A percentile compares a stretch with the other conserved stretches of the same genome.
These are phyloP conservation scores for Nerophis ophidion DNA, from an alignment of 2,113 vertebrate genomes.

Conservation along the genomic window DNA sequence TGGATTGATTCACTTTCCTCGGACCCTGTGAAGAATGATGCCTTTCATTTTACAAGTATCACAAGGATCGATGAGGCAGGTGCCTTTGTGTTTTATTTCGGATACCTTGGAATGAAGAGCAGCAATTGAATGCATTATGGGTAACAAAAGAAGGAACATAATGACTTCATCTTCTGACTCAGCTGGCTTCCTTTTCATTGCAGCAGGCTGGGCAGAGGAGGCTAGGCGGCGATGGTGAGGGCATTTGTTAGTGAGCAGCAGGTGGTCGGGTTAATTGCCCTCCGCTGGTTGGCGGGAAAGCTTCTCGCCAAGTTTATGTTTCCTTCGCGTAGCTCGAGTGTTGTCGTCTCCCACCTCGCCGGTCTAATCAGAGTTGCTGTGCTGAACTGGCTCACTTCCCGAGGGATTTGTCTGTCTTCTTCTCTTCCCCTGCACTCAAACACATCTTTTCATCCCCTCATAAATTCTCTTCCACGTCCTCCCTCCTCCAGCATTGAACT, in stretches of 20 bases:
- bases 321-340: slow-evolving; percentile 41
- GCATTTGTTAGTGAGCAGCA: slow-evolving; percentile 56
- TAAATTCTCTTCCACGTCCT: slow-evolving; percentile 23
- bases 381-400: slow-evolving; percentile 53
- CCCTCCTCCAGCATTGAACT: slow-evolving; percentile 37
- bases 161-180: slow-evolving; percentile 27
- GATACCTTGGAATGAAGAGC: slow-evolving; percentile 9
- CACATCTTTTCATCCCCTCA: slow-evolving; percentile 29
- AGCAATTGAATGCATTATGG: background rate
- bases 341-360: slow-evolving; percentile 59
- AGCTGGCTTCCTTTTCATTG: slow-evolving; percentile 22
- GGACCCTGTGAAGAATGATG: slow-evolving; percentile 27
- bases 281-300: slow-evolving; percentile 36
- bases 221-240: background rate
- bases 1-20: slow-evolving; percentile 38
- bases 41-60: slow-evolving; percentile 16
- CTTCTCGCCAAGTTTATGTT: slow-evolving; percentile 45
- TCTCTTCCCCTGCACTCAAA: slow-evolving; percentile 24
- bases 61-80: slow-evolving; percentile 14
- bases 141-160: background rate
- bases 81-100: slow-evolving; percentile 6
- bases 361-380: slow-evolving; percentile 52
- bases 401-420: slow-evolving; percentile 31
- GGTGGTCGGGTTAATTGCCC: slow-evolving; percentile 62
- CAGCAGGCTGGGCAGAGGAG: slow-evolving; percentile 21